Evolutionary conservation across 2,888 invertebrate genomes (phyloP).

Genomic region (Agrochola circellaris): DNA sequence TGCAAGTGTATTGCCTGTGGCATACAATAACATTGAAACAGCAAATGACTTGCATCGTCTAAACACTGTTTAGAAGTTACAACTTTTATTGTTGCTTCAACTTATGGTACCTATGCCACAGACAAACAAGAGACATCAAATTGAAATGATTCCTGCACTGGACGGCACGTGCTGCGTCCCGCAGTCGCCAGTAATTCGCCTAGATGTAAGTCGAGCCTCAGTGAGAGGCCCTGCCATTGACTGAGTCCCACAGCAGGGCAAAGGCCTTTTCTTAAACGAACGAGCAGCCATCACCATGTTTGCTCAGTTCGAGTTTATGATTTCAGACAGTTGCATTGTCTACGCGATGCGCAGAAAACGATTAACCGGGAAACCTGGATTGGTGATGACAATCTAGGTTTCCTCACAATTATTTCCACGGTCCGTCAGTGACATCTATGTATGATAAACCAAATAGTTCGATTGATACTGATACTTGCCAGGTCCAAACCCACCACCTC

Average conservation of each 20-base stretch:
- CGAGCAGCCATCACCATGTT: not conserved
- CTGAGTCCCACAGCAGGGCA: not conserved
- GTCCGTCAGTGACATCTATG: not conserved
- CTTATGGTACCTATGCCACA: not conserved
- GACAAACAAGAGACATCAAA: not conserved
- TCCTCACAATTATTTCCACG: not conserved
- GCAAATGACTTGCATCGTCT: no score
- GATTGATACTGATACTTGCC: slow-evolving; percentile 28
- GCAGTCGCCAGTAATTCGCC: not conserved
- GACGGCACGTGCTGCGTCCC: not conserved
- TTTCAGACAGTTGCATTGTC: no score
- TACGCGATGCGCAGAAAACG: not conserved
- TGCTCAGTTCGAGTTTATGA: not conserved
- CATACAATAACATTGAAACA: no score
- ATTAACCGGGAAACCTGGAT: not conserved
- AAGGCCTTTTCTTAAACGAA: not conserved
- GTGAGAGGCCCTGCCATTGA: not conserved
- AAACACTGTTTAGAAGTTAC: no score
- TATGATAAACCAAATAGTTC: not conserved
- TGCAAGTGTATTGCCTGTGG: no score
- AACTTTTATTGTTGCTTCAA: not conserved
- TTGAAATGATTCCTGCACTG: not conserved
- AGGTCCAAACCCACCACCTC: slow-evolving; percentile 29
- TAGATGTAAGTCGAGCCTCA: not conserved
- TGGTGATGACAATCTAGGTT: not conserved